Percentiles rank a stretch among this genome's conserved stretches.
Evolutionary conservation across 2,113 vertebrate species (phyloP).

Genomic region (Platysteira castanea): DNA sequence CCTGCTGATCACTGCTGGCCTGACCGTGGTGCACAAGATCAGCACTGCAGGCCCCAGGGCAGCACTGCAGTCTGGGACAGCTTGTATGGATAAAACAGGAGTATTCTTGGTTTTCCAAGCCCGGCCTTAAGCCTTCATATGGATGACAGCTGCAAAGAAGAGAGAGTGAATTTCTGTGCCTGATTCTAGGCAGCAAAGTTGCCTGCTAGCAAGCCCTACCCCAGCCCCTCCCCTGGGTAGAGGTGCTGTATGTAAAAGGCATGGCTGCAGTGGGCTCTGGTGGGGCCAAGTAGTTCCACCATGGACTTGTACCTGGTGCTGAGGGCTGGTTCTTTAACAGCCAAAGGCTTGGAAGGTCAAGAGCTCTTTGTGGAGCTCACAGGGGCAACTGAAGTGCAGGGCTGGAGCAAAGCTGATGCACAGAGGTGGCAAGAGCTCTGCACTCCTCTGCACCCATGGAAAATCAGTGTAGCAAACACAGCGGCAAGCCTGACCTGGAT

Average conservation of each 20-base stretch:
- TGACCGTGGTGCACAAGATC: rapidly evolving
- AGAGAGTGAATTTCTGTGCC: not conserved
- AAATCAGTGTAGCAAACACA: not conserved
- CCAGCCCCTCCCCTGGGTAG: not conserved
- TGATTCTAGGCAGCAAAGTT: not conserved
- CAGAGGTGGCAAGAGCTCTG: not conserved
- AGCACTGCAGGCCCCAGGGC: not conserved
- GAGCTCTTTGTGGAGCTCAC: not conserved
- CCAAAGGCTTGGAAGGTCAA: rapidly evolving
- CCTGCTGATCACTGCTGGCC: not conserved
- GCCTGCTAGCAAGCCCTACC: not conserved
- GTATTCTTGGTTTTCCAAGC: not conserved
- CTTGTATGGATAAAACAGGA: not conserved
- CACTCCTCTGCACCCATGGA: rapidly evolving
- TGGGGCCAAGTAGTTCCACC: not conserved
- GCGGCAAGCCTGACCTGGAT: not conserved
- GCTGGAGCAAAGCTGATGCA: not conserved
- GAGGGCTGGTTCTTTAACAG: not conserved
- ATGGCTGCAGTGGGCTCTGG: not conserved
- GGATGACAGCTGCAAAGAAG: not conserved
- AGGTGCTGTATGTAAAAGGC: not conserved
- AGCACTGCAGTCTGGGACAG: not conserved
- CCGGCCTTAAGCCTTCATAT: not conserved
- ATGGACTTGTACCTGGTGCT: rapidly evolving
- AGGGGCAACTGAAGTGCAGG: not conserved